Evolutionary conservation across 2,888 invertebrate species (phyloP), one percentile per base, ranked within the genome.

Genomic region (Callosobruchus maculatus): DNA sequence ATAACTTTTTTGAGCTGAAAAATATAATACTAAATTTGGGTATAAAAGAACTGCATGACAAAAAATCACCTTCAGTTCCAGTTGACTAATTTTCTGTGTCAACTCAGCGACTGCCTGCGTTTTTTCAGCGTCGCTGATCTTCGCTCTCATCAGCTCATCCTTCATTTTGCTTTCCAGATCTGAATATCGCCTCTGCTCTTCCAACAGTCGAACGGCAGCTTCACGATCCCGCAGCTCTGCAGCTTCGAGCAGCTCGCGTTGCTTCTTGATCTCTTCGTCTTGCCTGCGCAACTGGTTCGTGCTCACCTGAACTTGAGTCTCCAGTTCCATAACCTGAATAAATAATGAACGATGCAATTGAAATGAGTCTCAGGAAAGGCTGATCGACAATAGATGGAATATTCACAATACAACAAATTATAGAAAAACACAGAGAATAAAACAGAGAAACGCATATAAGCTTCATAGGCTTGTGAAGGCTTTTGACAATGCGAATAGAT

Each of bases 71-170:
- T 96, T 96, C 78, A 96, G 90, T 88, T 98, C 98, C 80, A 97
- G 91, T 83, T 96, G 93, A 9, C 98, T 97, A 76, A 99, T 95
- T 88, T 96, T 96, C 82, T 97, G 97, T 79, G 95, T 94, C 22
- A 98, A 90, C 86, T 98, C 98, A 2, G 97, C 98, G 76, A 98
- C 93, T 76, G 93, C 91, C 88, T 98, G 98, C 74, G 97, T 94
- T 83, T 96, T 96, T 85, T 99, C 99, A 75, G 98, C 96, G 83
- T 98, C 97, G 80, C 95, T 92, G 77, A 99, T 97, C 82, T 96
- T 92, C 0, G 95, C 94, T 91, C 96, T 95, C 95, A 98, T 96
- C 26, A 94, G 90, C 82, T 97, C 97, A 84, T 97, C 97, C 86
- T 97, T 95, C 86, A 90, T 91, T 87, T 90, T 90, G 85, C 90